Base-by-base conservation (phyloP, 1,140 invertebrate genomes). In the Saccostrea glomerata region DNA sequence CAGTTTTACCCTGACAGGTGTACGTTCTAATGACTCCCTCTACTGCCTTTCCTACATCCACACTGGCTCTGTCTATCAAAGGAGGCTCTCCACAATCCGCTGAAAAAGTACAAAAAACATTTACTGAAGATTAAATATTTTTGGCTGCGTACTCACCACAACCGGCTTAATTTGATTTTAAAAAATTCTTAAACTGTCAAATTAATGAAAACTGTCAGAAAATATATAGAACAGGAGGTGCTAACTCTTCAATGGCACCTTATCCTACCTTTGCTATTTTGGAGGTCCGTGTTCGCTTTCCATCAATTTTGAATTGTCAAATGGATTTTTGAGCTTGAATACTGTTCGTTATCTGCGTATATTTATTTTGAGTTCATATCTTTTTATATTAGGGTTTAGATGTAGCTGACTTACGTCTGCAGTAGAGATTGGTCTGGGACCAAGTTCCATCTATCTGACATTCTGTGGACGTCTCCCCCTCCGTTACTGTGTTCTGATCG, bases 71-170 rank as follows among this genome's bases (percentile, higher is more conserved):
- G 5, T 85, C 55, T 56, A 85, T 63, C 20, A 15, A 20, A 23
- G 55, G 30, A n/a, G 84, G 84, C 13, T 58, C 84, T 63, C 58
- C 58, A 60, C 84, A 85, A 85, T 85, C 84, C 23, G 55, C 84
- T 85, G 13, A 56, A 85, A 56, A 85, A 36, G 12, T 4, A 84
- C 2, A 3, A 40, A 11, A 84, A 55, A 36, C 15, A 82, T 3
- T 11, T 82, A 82, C 23, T 30, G 15, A 15, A 15, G 73, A 30
- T 47, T 5, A 47, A 47, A 5, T 47, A 47, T 47, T 47, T 47
- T 47, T 47, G 6, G 1, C 30, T 36, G 30, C 30, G 30, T 36
- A 36, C 2, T 47, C 47, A 47, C 5, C 47, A 47, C 47, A 47
- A 47, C 9, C 47, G 5, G 47, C n/a, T n/a, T n/a, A n/a, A n/a